A percentile compares a stretch with the other conserved stretches of the same genome.
These are phyloP conservation scores for Rhinoptilus africanus DNA, from an alignment of 2,113 vertebrate species.

Conservation along the genomic window DNA sequence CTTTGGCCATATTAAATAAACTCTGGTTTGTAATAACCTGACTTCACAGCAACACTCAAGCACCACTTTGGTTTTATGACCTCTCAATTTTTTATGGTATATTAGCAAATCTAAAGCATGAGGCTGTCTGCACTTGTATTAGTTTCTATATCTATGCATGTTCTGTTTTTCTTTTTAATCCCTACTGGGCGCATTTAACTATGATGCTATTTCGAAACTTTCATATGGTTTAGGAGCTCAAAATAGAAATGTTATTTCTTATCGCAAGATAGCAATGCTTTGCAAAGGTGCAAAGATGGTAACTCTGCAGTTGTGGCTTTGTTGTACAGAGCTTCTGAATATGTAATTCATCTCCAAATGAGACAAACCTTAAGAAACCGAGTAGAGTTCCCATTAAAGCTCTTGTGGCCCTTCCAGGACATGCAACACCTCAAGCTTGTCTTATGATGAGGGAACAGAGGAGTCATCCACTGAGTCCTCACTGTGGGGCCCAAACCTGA, in stretches of 20 bases:
- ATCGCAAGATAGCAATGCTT: background rate
- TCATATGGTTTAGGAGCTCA: background rate
- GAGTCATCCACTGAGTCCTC: background rate
- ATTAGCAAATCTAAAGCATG: background rate
- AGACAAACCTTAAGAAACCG: background rate
- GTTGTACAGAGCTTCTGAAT: background rate
- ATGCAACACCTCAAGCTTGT: background rate
- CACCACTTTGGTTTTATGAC: background rate
- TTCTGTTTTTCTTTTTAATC: background rate
- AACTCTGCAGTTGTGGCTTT: background rate
- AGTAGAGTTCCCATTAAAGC: background rate
- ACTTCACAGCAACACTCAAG: background rate
- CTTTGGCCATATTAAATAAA: background rate
- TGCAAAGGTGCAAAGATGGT: background rate
- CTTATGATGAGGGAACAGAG: background rate
- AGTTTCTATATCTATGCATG: background rate
- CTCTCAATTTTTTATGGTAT: background rate
- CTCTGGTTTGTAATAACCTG: background rate
- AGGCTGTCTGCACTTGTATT: background rate
- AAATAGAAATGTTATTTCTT: slow-evolving; percentile 7
- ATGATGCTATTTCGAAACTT: background rate
- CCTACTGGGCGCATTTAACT: background rate
- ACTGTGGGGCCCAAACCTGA: background rate
- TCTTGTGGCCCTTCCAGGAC: background rate
- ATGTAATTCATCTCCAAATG: background rate